Evolutionary conservation across 2,888 invertebrate genomes (phyloP), one percentile per base, ranked within the genome.

Genomic region (Nudaria mundana): DNA sequence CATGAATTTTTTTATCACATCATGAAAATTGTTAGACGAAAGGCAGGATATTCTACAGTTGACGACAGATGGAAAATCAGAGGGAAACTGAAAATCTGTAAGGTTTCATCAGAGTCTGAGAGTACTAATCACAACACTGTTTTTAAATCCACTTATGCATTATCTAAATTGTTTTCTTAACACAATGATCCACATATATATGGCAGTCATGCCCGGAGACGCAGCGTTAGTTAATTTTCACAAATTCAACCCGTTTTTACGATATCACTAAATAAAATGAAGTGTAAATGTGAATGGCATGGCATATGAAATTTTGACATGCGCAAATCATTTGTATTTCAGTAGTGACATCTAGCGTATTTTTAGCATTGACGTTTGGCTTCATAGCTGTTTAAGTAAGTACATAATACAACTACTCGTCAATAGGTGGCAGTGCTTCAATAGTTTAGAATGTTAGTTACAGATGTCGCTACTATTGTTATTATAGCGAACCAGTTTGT

Each of bases 291-390:
- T n/a, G 85, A 85, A 20, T 20, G 20, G 20, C 83, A 83, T 69
- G n/a, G n/a, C n/a, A n/a, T n/a, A n/a, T n/a, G 66, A 79, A 77
- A 66, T 82, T 82, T 80, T 85, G 87, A 86, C 87, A 87, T 87
- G 87, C 87, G 87, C 82, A 82, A 63, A 68, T 60, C 65, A 64
- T 69, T 38, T 42, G 20, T 59, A 58, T 60, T 40, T 63, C 57
- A 44, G 52, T 56, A 48, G 66, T 52, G 76, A 51, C 73, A 71
- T 76, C 82, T 82, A 48, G 43, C 40, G 28, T 3, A 25, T 33
- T 3, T 8, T 10, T 6, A 4, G 8, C 7, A 5, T 28, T 6
- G 32, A 25, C 35, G 25, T 45, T 43, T 0, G 6, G 3, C 6
- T 25, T 1, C 1, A 3, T 15, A 30, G 4, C 11, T 5, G 2